Evolutionary conservation across 2,888 invertebrate genomes (phyloP).

Genomic region (Anodontia alba): DNA sequence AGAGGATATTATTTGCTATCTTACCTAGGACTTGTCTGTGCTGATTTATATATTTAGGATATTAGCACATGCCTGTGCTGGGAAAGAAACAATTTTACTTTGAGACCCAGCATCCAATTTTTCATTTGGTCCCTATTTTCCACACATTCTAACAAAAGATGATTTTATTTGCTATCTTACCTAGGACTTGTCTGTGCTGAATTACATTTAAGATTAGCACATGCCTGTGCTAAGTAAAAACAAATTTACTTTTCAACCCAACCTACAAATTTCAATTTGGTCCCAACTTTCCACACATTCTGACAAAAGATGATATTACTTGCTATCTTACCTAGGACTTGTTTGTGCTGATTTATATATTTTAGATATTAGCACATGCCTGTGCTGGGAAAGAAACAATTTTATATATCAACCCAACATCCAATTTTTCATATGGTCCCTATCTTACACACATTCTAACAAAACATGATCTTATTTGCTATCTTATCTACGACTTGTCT

Average conservation of each 20-base stretch:
- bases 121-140: too few relatives aligned
- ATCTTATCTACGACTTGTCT: too few relatives aligned
- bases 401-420: too few relatives aligned
- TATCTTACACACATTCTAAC: too few relatives aligned
- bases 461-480: too few relatives aligned
- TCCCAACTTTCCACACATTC: too few relatives aligned
- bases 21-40: background rate
- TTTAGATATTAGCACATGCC: conserved; percentile 21
- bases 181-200: background rate
- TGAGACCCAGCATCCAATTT: too few relatives aligned
- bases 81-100: background rate
- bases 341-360: conserved; percentile 20
- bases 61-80: conserved; percentile 21
- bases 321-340: conserved; percentile 19
- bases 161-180: background rate
- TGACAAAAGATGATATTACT: too few relatives aligned
- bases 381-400: background rate
- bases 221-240: background rate
- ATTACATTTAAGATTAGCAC: background rate
- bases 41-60: background rate
- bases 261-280: too few relatives aligned
- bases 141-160: too few relatives aligned
- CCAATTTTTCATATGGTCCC: too few relatives aligned
- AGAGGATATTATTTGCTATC: background rate
- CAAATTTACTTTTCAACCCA: too few relatives aligned